Base-by-base conservation (phyloP, 2,113 vertebrate genomes). In the Grallaria varia region DNA sequence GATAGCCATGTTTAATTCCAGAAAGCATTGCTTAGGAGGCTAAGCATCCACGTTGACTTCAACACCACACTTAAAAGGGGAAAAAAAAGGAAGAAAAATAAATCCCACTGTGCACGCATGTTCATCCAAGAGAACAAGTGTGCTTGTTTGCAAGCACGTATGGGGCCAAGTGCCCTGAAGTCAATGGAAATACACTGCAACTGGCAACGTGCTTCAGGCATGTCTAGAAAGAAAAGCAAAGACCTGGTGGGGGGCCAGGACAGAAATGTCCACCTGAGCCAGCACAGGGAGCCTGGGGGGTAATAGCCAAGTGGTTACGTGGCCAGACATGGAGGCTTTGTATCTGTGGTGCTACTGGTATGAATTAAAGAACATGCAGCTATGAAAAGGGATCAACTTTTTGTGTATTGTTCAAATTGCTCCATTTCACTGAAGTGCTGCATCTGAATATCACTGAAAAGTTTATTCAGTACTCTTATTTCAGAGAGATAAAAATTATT, bases 281-380 rank as follows among this genome's bases (percentile, higher is more conserved):
- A 81, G 59, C 50, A 45, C 23, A 75, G 39, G 21, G 42, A 78
- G 47, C 28, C 11, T 1, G 14, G 20, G 37, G 10, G 22, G 2
- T 20, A 58, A 56, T 1, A 8, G 30, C 25, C 31, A 55, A 35
- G 64, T 33, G 16, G 20, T 58, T 74, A 35, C 0, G 0, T 11
- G 47, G 55, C 20, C 81, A 84, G 55, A 35, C n/a, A 55, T 0
- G 4, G n/a, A 78, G 27, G 35, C 12, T 87, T 76, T 53, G 52
- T 33, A 84, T 40, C 17, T 44, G 24, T 16, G 52, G 23, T 35
- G 33, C n/a, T 62, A 25, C 39, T 71, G 45, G 27, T 37, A 35
- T 23, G 42, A 74, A 68, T 10, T 35, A 84, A 60, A 24, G 50
- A 30, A 58, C 15, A 15, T 4, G 14, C 42, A 64, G 62, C 23